These are phyloP conservation scores for Solea solea DNA, from an alignment of 2,113 vertebrate species.

Conservation along the genomic window DNA sequence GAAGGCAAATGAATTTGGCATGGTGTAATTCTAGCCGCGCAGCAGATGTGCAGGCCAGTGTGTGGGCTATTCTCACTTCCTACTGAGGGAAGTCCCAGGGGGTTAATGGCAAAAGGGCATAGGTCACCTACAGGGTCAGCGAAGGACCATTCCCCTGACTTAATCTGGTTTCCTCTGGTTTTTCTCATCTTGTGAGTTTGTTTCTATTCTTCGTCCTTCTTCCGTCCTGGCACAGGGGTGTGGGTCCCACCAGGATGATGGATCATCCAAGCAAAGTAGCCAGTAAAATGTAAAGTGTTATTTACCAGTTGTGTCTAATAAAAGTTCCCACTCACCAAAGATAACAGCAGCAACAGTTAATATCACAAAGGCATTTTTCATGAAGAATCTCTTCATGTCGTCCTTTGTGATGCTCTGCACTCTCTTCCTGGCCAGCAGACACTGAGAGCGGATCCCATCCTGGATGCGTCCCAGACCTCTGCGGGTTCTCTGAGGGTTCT, in stretches of 20 bases:
- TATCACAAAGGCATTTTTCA: conserved; percentile 93
- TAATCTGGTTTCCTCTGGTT: conserved; percentile 35
- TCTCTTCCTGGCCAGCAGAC: conserved; percentile 86
- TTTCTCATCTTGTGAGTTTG: conserved; percentile 25
- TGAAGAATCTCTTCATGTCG: conserved; percentile 88
- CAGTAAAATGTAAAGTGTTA: too few relatives aligned
- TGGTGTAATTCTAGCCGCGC: conserved; percentile 46
- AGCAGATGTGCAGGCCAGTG: conserved; percentile 47
- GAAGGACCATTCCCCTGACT: conserved; percentile 21
- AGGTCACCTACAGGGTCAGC: conserved; percentile 43
- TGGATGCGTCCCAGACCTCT: conserved; percentile 87
- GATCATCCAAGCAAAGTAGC: not conserved
- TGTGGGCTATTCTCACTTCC: conserved; percentile 52
- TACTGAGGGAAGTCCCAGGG: conserved; percentile 29
- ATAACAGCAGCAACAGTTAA: conserved; percentile 92
- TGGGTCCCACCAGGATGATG: conserved; percentile 21
- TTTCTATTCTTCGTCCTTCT: conserved; percentile 37
- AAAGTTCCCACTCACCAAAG: conserved; percentile 84
- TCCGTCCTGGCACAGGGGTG: not conserved
- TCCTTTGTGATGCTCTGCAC: conserved; percentile 88
- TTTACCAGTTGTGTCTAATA: too few relatives aligned
- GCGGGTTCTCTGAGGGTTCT: conserved; percentile 80
- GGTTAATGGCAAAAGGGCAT: conserved; percentile 60
- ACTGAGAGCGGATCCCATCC: conserved; percentile 86
- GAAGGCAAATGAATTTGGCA: conserved; percentile 33